Percentiles rank a stretch among this genome's conserved stretches.
These are phyloP conservation scores for Stenopsyche tienmushanensis DNA, from an alignment of 1,140 invertebrate species.

Conservation along the genomic window DNA sequence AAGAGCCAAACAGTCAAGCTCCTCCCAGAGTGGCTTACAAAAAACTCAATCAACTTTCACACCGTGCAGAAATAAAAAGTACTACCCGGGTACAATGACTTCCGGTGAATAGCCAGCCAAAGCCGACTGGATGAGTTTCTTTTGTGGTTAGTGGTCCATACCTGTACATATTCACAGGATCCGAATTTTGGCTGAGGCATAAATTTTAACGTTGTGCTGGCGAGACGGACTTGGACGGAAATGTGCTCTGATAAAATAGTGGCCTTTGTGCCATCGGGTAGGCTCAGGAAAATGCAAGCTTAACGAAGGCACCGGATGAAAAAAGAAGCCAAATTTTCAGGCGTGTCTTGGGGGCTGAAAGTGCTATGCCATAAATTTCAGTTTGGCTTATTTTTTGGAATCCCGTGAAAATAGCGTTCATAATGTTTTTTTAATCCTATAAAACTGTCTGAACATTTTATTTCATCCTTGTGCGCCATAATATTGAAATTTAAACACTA, in stretches of 20 bases:
- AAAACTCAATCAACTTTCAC: slow-evolving; percentile 31
- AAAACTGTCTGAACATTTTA: too few relatives aligned
- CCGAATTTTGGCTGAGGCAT: slow-evolving; percentile 9
- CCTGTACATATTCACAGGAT: not conserved
- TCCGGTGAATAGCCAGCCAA: slow-evolving; percentile 7
- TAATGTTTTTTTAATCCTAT: too few relatives aligned
- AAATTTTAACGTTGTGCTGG: slow-evolving; percentile 24
- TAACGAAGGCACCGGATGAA: slow-evolving; percentile 9
- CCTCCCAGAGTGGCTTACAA: not conserved
- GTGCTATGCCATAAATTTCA: too few relatives aligned
- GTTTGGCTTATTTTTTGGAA: too few relatives aligned
- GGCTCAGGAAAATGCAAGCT: slow-evolving; percentile 13
- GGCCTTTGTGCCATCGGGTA: too few relatives aligned
- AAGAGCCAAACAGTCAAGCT: too few relatives aligned
- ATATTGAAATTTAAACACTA: too few relatives aligned
- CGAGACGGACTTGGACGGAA: slow-evolving; percentile 27
- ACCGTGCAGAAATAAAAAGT: slow-evolving; percentile 6
- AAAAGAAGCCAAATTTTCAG: too few relatives aligned
- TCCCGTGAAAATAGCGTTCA: too few relatives aligned
- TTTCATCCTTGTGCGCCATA: too few relatives aligned
- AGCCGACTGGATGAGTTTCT: slow-evolving; percentile 10
- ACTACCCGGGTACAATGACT: slow-evolving; percentile 10
- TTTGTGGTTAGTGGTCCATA: not conserved
- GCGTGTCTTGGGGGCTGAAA: too few relatives aligned
- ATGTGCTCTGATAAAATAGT: slow-evolving; percentile 24